A percentile compares a stretch with the other conserved stretches of the same genome.
These are phyloP conservation scores for Psephotus haematonotus DNA, from an alignment of 2,113 vertebrate genomes.

Conservation along the genomic window DNA sequence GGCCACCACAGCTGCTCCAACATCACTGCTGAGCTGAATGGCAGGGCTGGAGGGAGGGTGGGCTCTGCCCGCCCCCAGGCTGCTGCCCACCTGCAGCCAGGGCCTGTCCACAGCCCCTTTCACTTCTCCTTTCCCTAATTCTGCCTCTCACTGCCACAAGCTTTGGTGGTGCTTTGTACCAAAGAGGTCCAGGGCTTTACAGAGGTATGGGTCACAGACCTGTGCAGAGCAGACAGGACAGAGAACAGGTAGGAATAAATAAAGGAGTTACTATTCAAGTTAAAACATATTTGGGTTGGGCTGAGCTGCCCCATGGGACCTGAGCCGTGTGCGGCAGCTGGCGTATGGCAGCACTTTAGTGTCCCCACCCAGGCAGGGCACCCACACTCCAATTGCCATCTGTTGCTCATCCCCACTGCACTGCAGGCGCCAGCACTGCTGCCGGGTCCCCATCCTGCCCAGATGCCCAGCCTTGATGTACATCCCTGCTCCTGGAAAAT, in stretches of 20 bases:
- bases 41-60: neutral
- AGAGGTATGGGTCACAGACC: neutral
- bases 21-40: neutral
- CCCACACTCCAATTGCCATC: neutral
- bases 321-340: neutral
- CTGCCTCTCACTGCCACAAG: neutral
- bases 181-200: neutral
- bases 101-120: neutral
- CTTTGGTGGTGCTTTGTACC: neutral
- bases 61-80: neutral
- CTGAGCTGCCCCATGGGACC: neutral
- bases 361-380: neutral
- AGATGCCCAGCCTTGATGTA: neutral
- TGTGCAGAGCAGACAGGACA: neutral
- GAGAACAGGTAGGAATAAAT: neutral
- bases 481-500: neutral
- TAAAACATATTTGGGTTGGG: neutral
- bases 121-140: neutral
- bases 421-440: accelerated
- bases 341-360: neutral
- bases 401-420: neutral
- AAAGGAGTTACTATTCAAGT: neutral
- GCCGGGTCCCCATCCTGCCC: neutral
- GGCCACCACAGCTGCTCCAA: neutral
- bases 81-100: neutral